Evolutionary conservation across 1,140 invertebrate genomes (phyloP).

Genomic region (Dreissena polymorpha): DNA sequence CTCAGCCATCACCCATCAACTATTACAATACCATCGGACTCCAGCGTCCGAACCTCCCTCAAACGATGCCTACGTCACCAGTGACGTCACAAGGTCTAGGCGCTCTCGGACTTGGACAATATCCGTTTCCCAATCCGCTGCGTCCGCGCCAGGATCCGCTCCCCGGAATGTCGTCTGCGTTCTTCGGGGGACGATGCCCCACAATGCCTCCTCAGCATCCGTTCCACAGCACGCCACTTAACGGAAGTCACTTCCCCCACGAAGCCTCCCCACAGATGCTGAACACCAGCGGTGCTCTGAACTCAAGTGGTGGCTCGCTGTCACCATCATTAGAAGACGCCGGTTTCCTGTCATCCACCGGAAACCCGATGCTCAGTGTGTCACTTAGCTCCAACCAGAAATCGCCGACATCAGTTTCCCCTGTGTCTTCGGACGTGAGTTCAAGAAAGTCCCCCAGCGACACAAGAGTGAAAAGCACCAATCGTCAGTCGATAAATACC

Average conservation of each 20-base stretch:
- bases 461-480: constrained; percentile 52
- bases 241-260: constrained; percentile 32
- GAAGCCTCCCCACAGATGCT: constrained; percentile 48
- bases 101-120: constrained; percentile 46
- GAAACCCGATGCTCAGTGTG: constrained; percentile 14
- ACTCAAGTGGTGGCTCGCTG: constrained; percentile 43
- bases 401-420: constrained; percentile 43
- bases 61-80: constrained; percentile 34
- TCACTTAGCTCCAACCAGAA: constrained; percentile 2
- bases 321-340: constrained; percentile 55
- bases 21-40: constrained; percentile 65
- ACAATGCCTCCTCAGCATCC: constrained; percentile 54
- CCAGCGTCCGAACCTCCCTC: constrained; percentile 54
- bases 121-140: constrained; percentile 56
- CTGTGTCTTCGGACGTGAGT: constrained; percentile 47
- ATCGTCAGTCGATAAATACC: constrained; percentile 54
- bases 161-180: constrained; percentile 59
- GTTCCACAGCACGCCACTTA: constrained; percentile 36
- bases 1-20: constrained; percentile 64
- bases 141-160: constrained; percentile 60
- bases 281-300: constrained; percentile 50
- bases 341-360: constrained; percentile 44
- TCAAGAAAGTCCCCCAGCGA: constrained; percentile 48
- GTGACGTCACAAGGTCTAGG: constrained; percentile 40
- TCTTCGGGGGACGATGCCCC: constrained; percentile 45